Base-by-base conservation (phyloP, 2,797 vertebrate species). In the Tamandua tetradactyla region DNA sequence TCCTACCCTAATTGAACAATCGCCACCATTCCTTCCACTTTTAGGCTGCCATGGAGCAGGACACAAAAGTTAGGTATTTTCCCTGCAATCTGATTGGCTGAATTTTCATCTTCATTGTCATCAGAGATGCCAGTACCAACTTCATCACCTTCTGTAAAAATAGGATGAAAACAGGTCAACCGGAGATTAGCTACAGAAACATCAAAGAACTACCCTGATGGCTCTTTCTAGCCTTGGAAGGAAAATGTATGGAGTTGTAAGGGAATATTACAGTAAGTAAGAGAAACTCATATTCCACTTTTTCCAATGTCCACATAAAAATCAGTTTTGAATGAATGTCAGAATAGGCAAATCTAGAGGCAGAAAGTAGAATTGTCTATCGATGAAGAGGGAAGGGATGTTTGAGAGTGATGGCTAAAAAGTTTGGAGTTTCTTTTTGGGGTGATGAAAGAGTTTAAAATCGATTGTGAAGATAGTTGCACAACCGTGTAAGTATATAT, bases 51-150 rank as follows among this genome's bases (percentile, higher is more conserved):
- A 55, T 99, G 99, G 64, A 99, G 97, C 30, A 99, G 98, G 25
- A 99, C 99, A 97, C 99, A 99, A 95, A 99, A 99, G 95, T 99
- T 99, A 66, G 99, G 99, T 97, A 99, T 99, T 98, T 99, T 99
- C 61, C 99, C 99, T 80, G 99, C 99, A 97, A 99, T 99, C 90
- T 99, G 99, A 98, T 99, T 99, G 95, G 99, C 98, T 92, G 99
- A 99, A 82, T 98, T 99, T 97, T 99, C 99, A 97, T 99, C 99
- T 96, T 99, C 99, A 0, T 98, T 98, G 83, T 99, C 99, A 80
- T 99, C 99, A 57, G 99, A 98, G 94, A 99, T 98, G 78, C 99
- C 99, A 17, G 99, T 97, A 57, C 99, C 99, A 89, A 99, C 98
- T 91, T 99, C 99, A 96, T 99, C 99, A 59, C 99, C 99, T 96